Percentiles rank a stretch among this genome's conserved stretches.
Conservation (phyloP, 1,140 invertebrate genomes). For the Oreohelix idahoensis region DNA sequence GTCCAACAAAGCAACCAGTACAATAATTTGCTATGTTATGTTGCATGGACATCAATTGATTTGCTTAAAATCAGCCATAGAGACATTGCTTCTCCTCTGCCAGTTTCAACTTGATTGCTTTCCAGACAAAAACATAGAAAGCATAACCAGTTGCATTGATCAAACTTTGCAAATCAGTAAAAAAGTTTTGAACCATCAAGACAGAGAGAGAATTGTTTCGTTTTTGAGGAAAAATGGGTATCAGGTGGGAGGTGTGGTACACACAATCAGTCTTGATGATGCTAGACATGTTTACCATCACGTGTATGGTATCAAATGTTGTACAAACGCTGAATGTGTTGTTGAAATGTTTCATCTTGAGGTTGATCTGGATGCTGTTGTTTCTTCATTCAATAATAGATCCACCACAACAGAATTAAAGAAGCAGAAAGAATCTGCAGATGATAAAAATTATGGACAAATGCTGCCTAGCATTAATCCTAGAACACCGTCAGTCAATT, state of each 20-base stretch:
- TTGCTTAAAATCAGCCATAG: not conserved
- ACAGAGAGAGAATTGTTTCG: not conserved
- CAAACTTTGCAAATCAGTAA: conserved; percentile 21
- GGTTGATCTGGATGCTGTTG: not conserved
- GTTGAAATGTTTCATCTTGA: not conserved
- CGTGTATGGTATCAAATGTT: conserved; percentile 15
- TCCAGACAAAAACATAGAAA: conserved; percentile 9
- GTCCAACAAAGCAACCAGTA: not conserved
- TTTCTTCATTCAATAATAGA: not conserved
- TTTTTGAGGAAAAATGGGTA: conserved; percentile 28
- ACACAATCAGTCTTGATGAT: conserved; percentile 27
- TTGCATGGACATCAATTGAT: conserved; percentile 28
- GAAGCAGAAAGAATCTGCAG: not conserved
- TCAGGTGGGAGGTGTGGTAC: not conserved
- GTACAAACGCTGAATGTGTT: conserved; percentile 1
- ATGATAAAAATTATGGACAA: conserved; percentile 12
- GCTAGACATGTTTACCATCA: conserved; percentile 29
- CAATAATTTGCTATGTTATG: conserved; percentile 1
- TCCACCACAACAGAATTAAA: not conserved
- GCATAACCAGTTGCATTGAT: conserved; percentile 25
- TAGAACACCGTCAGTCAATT: not conserved
- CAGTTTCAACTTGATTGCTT: conserved; percentile 32
- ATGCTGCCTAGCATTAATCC: not conserved
- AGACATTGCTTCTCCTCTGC: not conserved
- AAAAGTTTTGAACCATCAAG: conserved; percentile 19